Conservation (phyloP, 2,888 invertebrate genomes). For the Calameuta filiformis region DNA sequence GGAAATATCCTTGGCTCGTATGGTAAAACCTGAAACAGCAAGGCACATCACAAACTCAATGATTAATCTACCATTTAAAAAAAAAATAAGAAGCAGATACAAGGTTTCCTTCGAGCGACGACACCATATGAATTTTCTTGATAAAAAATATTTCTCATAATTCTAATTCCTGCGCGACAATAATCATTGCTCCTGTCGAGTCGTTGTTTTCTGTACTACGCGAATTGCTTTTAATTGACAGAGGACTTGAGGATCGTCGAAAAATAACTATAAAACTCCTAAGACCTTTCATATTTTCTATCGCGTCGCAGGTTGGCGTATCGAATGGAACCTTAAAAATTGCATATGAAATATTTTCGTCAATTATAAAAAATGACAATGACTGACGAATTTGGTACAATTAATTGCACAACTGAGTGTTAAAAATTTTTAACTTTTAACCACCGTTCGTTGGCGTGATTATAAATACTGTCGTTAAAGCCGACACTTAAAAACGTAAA, state of each 20-base stretch:
- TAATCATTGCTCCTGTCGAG: too few species aligned
- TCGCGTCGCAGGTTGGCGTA: background rate
- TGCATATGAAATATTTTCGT: background rate
- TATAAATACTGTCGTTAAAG: background rate
- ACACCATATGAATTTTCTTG: background rate
- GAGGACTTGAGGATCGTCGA: background rate
- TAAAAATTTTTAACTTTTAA: background rate
- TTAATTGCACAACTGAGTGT: background rate
- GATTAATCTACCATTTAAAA: background rate
- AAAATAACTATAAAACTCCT: background rate
- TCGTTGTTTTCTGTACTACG: too few species aligned
- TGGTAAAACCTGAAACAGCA: slow-evolving; percentile 72
- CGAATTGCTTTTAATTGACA: background rate
- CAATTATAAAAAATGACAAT: background rate
- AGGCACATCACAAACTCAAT: slow-evolving; percentile 32
- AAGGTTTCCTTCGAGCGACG: background rate
- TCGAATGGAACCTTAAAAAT: background rate
- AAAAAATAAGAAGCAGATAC: background rate
- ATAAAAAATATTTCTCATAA: background rate
- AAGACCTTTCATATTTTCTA: background rate
- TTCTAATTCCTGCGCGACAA: background rate
- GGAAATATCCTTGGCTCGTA: slow-evolving; percentile 83
- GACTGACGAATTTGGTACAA: background rate
- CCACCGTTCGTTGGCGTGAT: background rate
- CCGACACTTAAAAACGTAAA: background rate